Conservation (phyloP, 2,888 invertebrate genomes). For the Neria commutata region DNA sequence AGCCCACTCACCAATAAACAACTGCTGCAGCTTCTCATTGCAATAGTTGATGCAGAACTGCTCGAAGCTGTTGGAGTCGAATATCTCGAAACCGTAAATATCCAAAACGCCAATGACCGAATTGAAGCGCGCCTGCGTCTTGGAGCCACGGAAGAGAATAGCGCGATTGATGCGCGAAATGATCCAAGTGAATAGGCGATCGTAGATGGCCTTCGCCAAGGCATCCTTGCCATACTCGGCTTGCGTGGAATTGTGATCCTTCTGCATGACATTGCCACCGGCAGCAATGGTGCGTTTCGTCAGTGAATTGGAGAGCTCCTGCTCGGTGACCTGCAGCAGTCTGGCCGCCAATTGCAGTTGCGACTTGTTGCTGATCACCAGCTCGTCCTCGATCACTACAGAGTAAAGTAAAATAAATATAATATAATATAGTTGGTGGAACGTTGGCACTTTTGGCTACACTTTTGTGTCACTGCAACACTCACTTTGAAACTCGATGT, state of each 20-base stretch:
- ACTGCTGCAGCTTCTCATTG: conserved; percentile 96
- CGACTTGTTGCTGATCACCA: conserved; percentile 67
- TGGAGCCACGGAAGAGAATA: conserved; percentile 74
- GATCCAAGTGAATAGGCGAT: conserved; percentile 92
- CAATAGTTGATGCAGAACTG: conserved; percentile 99
- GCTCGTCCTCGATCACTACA: conserved; percentile 71
- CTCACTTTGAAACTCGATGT: conserved; percentile 60
- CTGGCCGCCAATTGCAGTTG: conserved; percentile 69
- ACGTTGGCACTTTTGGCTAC: background rate
- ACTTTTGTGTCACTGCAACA: background rate
- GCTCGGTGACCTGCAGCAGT: conserved; percentile 70
- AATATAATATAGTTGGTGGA: background rate
- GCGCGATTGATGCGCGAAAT: conserved; percentile 90
- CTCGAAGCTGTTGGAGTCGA: conserved; percentile 96
- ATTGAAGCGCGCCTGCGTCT: conserved; percentile 53
- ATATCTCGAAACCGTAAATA: conserved; percentile 99
- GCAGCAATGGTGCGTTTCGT: conserved; percentile 91
- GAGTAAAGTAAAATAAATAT: background rate
- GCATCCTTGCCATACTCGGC: conserved; percentile 91
- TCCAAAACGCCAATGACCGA: conserved; percentile 82
- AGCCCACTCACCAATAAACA: conserved; percentile 82
- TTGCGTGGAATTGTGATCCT: conserved; percentile 83
- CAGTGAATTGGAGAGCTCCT: conserved; percentile 75
- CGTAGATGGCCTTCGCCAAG: conserved; percentile 90
- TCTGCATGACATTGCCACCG: conserved; percentile 89